Evolutionary conservation across 2,797 vertebrate genomes (phyloP).

Genomic region (Leptatherina wallacei): DNA sequence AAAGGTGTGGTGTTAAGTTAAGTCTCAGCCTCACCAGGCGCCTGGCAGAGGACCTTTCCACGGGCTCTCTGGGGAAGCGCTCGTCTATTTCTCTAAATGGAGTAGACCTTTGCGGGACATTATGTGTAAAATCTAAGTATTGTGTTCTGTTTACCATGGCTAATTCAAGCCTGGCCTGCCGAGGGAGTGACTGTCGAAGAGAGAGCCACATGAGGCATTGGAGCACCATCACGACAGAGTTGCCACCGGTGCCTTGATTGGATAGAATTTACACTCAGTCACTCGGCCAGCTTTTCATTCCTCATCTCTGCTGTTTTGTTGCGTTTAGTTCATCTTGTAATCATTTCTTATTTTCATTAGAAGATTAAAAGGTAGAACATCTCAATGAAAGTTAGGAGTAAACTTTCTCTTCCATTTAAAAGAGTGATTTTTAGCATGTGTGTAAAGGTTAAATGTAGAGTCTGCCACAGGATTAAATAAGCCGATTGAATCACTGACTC

Average conservation of each 20-base stretch:
- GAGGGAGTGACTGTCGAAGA: conserved; percentile 2
- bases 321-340: not conserved
- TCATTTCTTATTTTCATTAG: conserved; percentile 6
- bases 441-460: conserved; percentile 23
- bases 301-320: not conserved
- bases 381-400: conserved; percentile 5
- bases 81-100: conserved; percentile 28
- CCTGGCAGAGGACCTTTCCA: conserved; percentile 64
- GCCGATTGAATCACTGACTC: conserved; percentile 53
- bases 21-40: conserved; percentile 46
- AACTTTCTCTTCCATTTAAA: not conserved
- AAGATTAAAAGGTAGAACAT: not conserved
- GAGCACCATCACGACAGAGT: conserved; percentile 6
- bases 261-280: not conserved
- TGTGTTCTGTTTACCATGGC: conserved; percentile 42
- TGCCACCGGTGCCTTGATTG: conserved; percentile 7
- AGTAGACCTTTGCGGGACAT: conserved; percentile 60
- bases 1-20: conserved; percentile 51
- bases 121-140: conserved; percentile 42
- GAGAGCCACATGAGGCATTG: not conserved
- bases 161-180: conserved; percentile 32
- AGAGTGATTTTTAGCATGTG: conserved; percentile 13
- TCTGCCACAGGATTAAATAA: conserved; percentile 43
- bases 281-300: not conserved
- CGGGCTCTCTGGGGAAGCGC: conserved; percentile 41